Evolutionary conservation across 2,797 vertebrate genomes (phyloP).

Genomic region (Eptatretus atami): DNA sequence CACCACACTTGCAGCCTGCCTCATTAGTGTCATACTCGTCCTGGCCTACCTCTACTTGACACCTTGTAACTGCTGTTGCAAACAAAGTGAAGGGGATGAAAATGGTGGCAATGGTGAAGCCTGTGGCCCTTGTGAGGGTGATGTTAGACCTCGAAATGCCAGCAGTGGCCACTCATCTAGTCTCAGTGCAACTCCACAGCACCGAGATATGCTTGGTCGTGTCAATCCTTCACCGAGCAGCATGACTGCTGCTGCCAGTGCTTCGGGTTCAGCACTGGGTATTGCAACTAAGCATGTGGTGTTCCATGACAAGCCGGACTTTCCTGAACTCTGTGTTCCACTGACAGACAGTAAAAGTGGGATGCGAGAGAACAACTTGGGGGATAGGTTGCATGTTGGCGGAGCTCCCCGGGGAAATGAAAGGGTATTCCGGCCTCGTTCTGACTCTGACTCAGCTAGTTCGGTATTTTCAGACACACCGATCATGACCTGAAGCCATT

Average conservation of each 20-base stretch:
- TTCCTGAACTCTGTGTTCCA: conserved; percentile 32
- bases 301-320: conserved; percentile 62
- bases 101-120: conserved; percentile 6
- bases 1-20: conserved; percentile 60
- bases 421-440: conserved; percentile 19
- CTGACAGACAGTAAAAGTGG: conserved; percentile 13
- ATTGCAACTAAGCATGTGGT: conserved; percentile 42
- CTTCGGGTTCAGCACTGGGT: too few relatives aligned
- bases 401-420: neutral
- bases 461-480: conserved; percentile 37
- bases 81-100: conserved; percentile 12
- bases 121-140: neutral
- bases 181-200: conserved; percentile 16
- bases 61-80: conserved; percentile 31
- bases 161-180: conserved; percentile 50
- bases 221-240: conserved; percentile 13
- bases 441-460: conserved; percentile 28
- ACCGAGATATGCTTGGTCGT: neutral
- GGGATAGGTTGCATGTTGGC: neutral
- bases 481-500: conserved; percentile 21
- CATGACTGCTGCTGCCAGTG: too few relatives aligned
- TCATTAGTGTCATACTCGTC: conserved; percentile 45
- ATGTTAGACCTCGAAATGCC: conserved; percentile 21
- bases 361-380: neutral
- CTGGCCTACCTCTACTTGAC: conserved; percentile 58